Evolutionary conservation across 1,140 invertebrate genomes (phyloP), one percentile per base, ranked within the genome.

Genomic region (Drosophila arawakana): DNA sequence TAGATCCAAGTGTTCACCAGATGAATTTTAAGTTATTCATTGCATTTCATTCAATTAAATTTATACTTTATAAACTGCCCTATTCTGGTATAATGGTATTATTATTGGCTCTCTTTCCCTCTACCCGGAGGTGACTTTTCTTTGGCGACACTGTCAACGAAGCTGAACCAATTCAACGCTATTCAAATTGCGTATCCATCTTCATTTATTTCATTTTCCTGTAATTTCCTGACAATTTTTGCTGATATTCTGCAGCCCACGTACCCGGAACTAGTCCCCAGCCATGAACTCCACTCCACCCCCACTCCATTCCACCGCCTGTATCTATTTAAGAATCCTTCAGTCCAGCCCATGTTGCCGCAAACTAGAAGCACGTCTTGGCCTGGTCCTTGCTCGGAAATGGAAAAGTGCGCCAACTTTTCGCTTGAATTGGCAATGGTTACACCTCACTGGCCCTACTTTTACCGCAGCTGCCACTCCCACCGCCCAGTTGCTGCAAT

Each of bases 141-240:
- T 13, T 39, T 10, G 43, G n/a, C 9, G 44, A 37, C 18, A 46
- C 47, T 81, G 78, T 82, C 83, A 76, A 76, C 83, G 76, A 55
- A 76, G 73, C 78, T 68, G 74, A 84, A 85, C 67, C 83, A 81
- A 80, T 82, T 77, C 71, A 78, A 78, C 78, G 84, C 84, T 78
- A 89, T 89, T 84, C 84, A 89, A 89, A 89, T 89, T 82, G 84
- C 84, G 84, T 89, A 89, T 89, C 84, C 75, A 89, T 89, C 84
- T 89, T 89, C 84, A 89, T 89, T 89, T 89, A 89, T 89, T 89
- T 89, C 84, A 89, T 89, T 89, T 89, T 89, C 84, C 84, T 89
- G 80, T 89, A 89, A 89, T 88, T 88, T 88, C 84, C 84, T 83
- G 74, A 84, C 79, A 78, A 30, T 78, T 88, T 88, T 89, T 89